Evolutionary conservation across 2,797 vertebrate species (phyloP).

Genomic region (Pseudochirops corinnae): DNA sequence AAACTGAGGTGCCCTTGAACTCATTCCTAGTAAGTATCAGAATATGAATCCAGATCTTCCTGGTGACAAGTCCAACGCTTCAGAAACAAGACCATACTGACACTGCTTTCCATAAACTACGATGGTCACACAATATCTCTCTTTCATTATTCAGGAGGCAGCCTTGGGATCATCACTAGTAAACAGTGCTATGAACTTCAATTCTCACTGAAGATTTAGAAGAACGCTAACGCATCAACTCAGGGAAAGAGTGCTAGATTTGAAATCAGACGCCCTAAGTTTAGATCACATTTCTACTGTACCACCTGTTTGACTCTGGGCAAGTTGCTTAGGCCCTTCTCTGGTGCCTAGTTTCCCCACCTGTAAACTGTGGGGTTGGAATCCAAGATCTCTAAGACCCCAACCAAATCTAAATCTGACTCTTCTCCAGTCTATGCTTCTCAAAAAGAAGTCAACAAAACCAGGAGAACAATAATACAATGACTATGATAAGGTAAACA

Average conservation of each 20-base stretch:
- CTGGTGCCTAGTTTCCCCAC: background rate
- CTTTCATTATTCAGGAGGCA: background rate
- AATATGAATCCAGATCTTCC: background rate
- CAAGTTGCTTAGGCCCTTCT: background rate
- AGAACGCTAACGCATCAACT: background rate
- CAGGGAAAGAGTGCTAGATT: background rate
- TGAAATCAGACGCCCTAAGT: background rate
- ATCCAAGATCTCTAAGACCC: background rate
- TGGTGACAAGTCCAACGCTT: background rate
- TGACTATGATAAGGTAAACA: background rate
- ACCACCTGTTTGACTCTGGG: background rate
- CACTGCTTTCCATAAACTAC: background rate
- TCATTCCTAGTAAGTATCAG: background rate
- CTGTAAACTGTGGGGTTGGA: background rate
- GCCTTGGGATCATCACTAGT: background rate
- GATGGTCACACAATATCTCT: background rate
- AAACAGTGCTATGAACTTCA: background rate
- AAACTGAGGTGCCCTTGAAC: background rate
- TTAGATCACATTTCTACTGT: background rate
- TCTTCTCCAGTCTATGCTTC: background rate
- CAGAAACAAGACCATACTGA: background rate
- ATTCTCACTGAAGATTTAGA: background rate
- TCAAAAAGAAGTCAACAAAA: no score
- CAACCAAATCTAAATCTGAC: background rate
- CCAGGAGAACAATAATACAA: no score